Conservation (phyloP, 2,113 vertebrate species). For the Ellobius talpinus region DNA sequence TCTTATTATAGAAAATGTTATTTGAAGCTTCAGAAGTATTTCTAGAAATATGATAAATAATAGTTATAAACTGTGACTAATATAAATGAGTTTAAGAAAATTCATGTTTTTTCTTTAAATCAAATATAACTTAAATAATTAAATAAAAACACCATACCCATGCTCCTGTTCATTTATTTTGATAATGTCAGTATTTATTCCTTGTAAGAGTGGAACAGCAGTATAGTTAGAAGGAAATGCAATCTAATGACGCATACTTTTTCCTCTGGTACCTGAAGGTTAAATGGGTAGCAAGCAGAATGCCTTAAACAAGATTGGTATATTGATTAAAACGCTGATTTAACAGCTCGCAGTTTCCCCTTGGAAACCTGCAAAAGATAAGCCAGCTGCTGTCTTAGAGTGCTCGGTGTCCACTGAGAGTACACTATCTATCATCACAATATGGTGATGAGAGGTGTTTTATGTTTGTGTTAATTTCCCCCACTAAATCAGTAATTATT, state of each 20-base stretch:
- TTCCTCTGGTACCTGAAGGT: constrained; percentile 89
- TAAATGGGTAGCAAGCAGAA: constrained; percentile 90
- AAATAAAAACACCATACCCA: not conserved
- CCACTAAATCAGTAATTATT: constrained; percentile 99
- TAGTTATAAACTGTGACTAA: not conserved
- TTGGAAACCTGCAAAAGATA: constrained; percentile 94
- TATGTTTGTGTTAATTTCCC: constrained; percentile 99
- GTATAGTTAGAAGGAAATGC: constrained; percentile 34
- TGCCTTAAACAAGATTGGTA: constrained; percentile 96
- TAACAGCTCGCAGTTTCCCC: constrained; percentile 92
- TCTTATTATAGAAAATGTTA: not conserved
- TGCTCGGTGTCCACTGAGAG: constrained; percentile 93
- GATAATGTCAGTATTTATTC: constrained; percentile 74
- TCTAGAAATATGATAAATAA: not conserved
- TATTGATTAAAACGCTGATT: constrained; percentile 99
- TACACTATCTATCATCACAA: constrained; percentile 99
- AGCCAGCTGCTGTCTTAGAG: constrained; percentile 98
- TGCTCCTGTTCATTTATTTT: constrained; percentile 39
- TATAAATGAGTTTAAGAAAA: not conserved
- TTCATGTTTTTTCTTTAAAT: constrained; percentile 9
- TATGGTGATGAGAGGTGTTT: constrained; percentile 99
- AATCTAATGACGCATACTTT: constrained; percentile 67
- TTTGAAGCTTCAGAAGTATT: constrained; percentile 30
- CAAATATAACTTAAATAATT: constrained; percentile 54
- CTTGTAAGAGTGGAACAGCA: constrained; percentile 66